Evolutionary conservation across 2,113 vertebrate genomes (phyloP).

Genomic region (Macrotis lagotis): DNA sequence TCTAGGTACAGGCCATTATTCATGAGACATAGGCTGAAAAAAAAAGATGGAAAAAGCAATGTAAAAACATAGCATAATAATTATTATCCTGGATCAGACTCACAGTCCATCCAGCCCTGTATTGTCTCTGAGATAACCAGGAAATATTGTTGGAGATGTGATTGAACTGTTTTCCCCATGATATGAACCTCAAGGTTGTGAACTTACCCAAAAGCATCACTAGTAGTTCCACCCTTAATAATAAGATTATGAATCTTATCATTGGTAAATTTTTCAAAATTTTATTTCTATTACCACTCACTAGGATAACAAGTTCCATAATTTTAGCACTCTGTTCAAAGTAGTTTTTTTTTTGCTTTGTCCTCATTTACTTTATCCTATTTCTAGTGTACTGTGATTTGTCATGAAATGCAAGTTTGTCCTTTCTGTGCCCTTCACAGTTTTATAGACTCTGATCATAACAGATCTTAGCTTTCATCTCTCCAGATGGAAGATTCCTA

Average conservation of each 20-base stretch:
- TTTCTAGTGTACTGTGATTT: background rate
- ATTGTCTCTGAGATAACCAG: background rate
- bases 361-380: constrained; percentile 2
- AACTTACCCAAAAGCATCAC: background rate
- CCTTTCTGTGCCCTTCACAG: background rate
- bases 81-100: accelerated
- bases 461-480: background rate
- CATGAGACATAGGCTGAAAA: background rate
- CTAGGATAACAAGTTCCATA: background rate
- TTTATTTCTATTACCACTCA: background rate
- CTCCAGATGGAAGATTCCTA: background rate
- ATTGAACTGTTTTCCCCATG: background rate
- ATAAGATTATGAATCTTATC: background rate
- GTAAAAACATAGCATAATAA: background rate
- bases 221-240: background rate
- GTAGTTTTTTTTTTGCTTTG: background rate
- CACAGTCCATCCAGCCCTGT: background rate
- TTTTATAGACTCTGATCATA: background rate
- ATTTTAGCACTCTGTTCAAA: background rate
- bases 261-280: background rate
- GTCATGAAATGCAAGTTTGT: background rate
- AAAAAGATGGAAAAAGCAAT: too few relatives aligned
- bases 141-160: background rate
- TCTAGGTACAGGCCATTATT: background rate
- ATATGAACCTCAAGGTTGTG: background rate